Evolutionary conservation across 2,113 vertebrate species (phyloP).

Genomic region (Lophochroa leadbeateri): DNA sequence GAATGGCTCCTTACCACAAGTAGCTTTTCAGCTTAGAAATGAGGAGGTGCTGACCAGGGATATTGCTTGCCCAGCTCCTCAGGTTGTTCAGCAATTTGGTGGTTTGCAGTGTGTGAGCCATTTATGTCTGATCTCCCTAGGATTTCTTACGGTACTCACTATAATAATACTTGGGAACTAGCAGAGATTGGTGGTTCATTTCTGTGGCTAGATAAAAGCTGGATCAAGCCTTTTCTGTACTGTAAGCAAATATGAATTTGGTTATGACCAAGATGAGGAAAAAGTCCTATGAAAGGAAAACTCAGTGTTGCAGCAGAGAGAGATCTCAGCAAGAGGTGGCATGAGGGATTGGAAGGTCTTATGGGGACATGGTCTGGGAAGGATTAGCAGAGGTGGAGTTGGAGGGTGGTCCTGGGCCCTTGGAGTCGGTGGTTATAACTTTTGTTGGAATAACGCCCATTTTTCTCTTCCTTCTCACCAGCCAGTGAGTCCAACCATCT

Average conservation of each 20-base stretch:
- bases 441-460: neutral
- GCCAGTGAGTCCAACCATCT: neutral
- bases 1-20: neutral
- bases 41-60: conserved; percentile 2
- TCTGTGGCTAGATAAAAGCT: conserved; percentile 11
- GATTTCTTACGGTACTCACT: neutral
- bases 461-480: neutral
- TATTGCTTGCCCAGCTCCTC: neutral
- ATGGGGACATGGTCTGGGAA: neutral
- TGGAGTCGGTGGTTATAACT: neutral
- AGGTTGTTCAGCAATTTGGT: conserved; percentile 7
- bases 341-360: neutral
- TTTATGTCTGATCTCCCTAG: neutral
- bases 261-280: neutral
- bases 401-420: neutral
- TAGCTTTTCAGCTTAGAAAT: neutral
- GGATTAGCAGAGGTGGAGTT: neutral
- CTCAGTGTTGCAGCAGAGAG: neutral
- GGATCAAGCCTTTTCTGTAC: neutral
- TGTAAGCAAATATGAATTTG: neutral
- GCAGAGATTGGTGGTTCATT: neutral
- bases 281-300: neutral
- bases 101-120: neutral
- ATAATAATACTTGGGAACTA: neutral
- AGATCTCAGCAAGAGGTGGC: neutral